Evolutionary conservation across 2,888 invertebrate species (phyloP).

Genomic region (Trichopria drosophilae): DNA sequence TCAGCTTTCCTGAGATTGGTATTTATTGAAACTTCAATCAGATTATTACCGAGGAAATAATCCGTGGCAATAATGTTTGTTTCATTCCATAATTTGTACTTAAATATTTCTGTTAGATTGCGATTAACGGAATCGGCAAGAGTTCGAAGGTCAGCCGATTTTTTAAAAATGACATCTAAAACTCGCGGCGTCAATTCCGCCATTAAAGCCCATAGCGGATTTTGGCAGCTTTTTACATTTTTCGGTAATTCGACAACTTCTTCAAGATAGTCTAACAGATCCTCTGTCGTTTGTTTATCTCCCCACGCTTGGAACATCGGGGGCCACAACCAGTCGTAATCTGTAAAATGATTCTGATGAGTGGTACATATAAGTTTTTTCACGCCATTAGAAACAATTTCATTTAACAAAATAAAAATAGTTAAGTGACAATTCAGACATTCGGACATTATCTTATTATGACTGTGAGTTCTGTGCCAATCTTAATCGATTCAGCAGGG

Average conservation of each 20-base stretch:
- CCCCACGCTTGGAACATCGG: slow-evolving; percentile 69
- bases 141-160: slow-evolving; percentile 57
- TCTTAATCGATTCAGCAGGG: too few relatives aligned
- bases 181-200: slow-evolving; percentile 62
- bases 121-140: slow-evolving; percentile 59
- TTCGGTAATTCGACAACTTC: slow-evolving; percentile 47
- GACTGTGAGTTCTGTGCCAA: too few relatives aligned
- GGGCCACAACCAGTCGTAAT: slow-evolving; percentile 67
- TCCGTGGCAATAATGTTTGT: slow-evolving; percentile 61
- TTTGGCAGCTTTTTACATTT: slow-evolving; percentile 49
- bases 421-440: too few relatives aligned
- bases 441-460: too few relatives aligned
- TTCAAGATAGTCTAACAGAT: slow-evolving; percentile 49
- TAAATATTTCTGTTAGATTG: slow-evolving; percentile 57
- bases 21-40: slow-evolving; percentile 59
- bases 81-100: slow-evolving; percentile 55
- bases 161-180: slow-evolving; percentile 56
- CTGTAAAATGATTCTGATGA: too few relatives aligned
- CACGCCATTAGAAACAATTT: slow-evolving; percentile 2
- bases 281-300: slow-evolving; percentile 56
- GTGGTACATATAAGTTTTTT: background rate
- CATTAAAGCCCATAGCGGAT: slow-evolving; percentile 56
- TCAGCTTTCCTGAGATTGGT: slow-evolving; percentile 56
- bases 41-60: slow-evolving; percentile 61
- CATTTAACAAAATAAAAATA: too few relatives aligned